Evolutionary conservation across 1,140 invertebrate genomes (phyloP), one percentile per base, ranked within the genome.

Genomic region (Microplitis mediator): DNA sequence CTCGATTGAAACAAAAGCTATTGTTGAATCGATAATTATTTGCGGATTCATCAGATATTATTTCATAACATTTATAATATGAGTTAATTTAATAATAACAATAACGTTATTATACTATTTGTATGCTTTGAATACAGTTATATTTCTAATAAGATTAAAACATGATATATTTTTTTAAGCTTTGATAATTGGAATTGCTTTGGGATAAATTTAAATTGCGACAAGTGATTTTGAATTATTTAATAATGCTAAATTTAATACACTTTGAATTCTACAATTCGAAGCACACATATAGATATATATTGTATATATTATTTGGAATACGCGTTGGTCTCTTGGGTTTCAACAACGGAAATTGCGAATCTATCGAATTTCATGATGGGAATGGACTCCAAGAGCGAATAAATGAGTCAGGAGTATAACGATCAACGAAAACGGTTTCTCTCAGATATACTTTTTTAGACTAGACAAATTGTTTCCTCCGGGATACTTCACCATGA

Each of bases 11-110:
- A 71, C 69, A 71, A 71, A 64, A 35, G 32, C 51, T 56, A 64
- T 54, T 65, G 69, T 62, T 8, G 31, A 39, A 39, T 3, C 36
- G 62, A 70, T 70, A 70, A 64, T 71, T 71, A 71, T 71, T 62
- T 63, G 69, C 35, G 13, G 51, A 71, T 64, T 65, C 34, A 64
- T 71, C 61, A 11, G 39, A 45, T 45, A 45, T 9, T 45, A 23
- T 45, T 45, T 6, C 39, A 45, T 45, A 45, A 45, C 11, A 16
- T 51, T 52, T 14, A 31, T 32, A 45, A 11, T 65, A 36, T 8
- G 45, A 14, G 5, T 31, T 32, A 32, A 36, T 51, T 66, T 32
- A 66, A 51, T 66, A 54, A 68, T 68, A 68, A 68, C 35, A 6
- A 56, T 13, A 32, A 34, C 39, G 14, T 52, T 34, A 56, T 68